Conservation (phyloP, 2,888 invertebrate genomes). For the Diaprepes abbreviatus region DNA sequence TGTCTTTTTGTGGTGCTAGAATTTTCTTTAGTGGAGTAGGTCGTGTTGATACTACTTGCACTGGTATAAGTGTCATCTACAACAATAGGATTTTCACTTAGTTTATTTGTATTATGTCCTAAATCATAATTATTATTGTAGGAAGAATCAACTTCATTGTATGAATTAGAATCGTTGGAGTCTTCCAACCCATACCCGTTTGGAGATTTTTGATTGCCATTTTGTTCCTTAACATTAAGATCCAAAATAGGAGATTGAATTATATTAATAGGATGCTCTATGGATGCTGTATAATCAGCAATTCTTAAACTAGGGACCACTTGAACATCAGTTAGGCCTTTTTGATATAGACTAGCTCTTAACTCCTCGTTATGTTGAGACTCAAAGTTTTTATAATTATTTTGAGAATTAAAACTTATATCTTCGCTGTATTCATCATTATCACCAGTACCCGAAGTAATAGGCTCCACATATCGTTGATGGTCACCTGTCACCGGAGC, state of each 20-base stretch:
- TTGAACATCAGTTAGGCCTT: conserved; percentile 40
- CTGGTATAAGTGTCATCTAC: conserved; percentile 72
- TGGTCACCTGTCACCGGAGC: conserved; percentile 58
- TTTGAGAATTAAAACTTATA: conserved; percentile 4
- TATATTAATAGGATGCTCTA: conserved; percentile 80
- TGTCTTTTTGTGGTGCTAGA: conserved; percentile 52
- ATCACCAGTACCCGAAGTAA: conserved; percentile 55
- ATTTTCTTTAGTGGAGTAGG: conserved; percentile 51
- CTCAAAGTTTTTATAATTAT: conserved; percentile 13
- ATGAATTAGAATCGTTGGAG: background rate
- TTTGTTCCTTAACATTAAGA: conserved; percentile 65
- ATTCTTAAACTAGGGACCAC: conserved; percentile 77
- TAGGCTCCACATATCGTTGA: conserved; percentile 22
- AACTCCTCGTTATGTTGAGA: background rate
- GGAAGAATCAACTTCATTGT: background rate
- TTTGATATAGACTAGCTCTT: conserved; percentile 7
- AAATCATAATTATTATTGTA: background rate
- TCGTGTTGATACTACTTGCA: conserved; percentile 61
- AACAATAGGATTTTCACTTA: conserved; percentile 65
- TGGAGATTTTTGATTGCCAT: conserved; percentile 30
- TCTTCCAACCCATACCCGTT: background rate
- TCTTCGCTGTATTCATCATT: conserved; percentile 39
- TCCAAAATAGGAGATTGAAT: conserved; percentile 80
- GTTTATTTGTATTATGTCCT: conserved; percentile 32
- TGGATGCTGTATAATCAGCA: conserved; percentile 77